Evolutionary conservation across 1,140 invertebrate genomes (phyloP), one percentile per base, ranked within the genome.

Genomic region (Zaprionus africanus): DNA sequence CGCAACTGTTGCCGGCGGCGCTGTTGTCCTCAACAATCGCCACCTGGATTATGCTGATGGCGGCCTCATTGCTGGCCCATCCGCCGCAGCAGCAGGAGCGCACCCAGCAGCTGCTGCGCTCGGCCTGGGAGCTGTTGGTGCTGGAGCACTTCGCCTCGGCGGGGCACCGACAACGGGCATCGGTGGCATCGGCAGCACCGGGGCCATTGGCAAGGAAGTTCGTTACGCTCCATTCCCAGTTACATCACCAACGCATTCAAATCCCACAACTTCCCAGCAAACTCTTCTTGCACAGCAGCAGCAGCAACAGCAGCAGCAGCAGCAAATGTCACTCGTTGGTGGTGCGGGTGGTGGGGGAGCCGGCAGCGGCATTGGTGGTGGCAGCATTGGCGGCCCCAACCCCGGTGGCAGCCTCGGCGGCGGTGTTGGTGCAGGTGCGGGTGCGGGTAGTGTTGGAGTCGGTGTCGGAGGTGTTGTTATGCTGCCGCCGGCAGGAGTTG

Each of bases 191-290:
- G 54, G 51, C 53, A 79, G 85, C 43, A 86, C 76, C 49, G 79
- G 81, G 28, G 76, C 58, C 73, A 81, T 78, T 79, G 92, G 86
- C 80, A 94, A 94, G 79, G 94, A 94, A 91, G 94, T 94, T 69
- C 94, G 94, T 79, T 94, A 94, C 87, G 94, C 94, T 82, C 93
- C 93, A 88, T 94, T 94, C 82, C 91, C 93, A 75, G 86, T 85
- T 81, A 85, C 78, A 78, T 92, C 90, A 78, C 87, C 92, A 83
- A 91, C 90, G 75, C 88, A 93, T 82, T 92, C 92, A 82, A 92
- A 92, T 92, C 92, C 91, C 78, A 91, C 91, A 81, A 92, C 91
- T 82, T 92, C 91, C 84, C 91, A 92, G 90, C 88, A 90, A 62
- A 87, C 71, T 77, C 65, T 80, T 63, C 65, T 80, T 63, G 61